phyloP scores from a whole-genome alignment of 2,113 vertebrate genomes.

The Ceratotherium simum region DNA sequence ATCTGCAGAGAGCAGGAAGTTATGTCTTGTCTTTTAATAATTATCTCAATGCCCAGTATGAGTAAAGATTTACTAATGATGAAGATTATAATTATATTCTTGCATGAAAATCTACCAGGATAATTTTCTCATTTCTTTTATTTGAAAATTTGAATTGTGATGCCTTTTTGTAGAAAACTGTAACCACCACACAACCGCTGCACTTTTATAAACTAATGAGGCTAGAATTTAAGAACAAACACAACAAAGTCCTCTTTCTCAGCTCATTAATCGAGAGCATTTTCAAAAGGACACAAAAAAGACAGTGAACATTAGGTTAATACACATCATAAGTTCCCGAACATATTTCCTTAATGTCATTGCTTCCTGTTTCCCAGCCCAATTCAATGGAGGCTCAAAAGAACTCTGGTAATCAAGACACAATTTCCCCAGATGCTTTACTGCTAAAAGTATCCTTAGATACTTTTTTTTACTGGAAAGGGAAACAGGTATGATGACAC shows the following conservation, averaged over 20 bases:
- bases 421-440: neutral
- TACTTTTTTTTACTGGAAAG: neutral
- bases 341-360: neutral
- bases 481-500: neutral
- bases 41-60: neutral
- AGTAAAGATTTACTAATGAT: neutral
- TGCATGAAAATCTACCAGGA: neutral
- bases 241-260: neutral
- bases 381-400: neutral
- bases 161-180: neutral
- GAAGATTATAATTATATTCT: neutral
- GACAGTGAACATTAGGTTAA: neutral
- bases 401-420: accelerated
- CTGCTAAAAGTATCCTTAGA: neutral
- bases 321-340: neutral
- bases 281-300: slow-evolving; percentile 36
- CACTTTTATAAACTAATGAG: neutral
- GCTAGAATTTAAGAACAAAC: neutral
- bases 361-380: neutral
- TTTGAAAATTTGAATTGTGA: neutral
- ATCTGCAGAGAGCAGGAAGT: neutral
- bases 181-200: neutral
- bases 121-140: neutral
- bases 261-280: neutral
- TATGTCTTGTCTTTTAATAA: neutral